Percentiles rank a stretch among this genome's conserved stretches.
These are phyloP conservation scores for Melanotaenia pygmaea DNA, from an alignment of 2,797 vertebrate species.

Conservation along the genomic window DNA sequence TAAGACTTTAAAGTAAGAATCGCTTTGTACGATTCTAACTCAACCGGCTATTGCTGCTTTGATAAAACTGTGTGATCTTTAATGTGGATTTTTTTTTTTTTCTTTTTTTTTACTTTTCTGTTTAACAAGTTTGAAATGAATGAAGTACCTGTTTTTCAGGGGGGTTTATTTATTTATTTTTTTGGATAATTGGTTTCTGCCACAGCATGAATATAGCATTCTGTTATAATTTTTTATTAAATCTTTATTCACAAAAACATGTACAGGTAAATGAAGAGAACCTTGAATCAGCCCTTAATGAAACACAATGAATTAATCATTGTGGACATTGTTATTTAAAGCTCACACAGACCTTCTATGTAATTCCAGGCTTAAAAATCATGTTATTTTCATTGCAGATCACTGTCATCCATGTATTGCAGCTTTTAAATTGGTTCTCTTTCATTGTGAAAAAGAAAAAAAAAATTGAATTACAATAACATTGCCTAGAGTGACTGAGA, in stretches of 20 bases:
- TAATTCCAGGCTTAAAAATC: slow-evolving; percentile 21
- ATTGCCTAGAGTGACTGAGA: slow-evolving; percentile 61
- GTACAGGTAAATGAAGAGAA: not conserved
- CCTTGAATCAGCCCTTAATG: not conserved
- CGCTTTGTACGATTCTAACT: slow-evolving; percentile 23
- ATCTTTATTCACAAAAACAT: slow-evolving; percentile 2
- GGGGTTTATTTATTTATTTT: not conserved
- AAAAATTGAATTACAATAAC: slow-evolving; percentile 42
- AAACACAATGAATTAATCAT: slow-evolving; percentile 7
- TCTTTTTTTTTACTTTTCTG: slow-evolving; percentile 3
- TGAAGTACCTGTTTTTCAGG: not conserved
- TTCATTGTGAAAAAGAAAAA: slow-evolving; percentile 36
- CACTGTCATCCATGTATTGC: slow-evolving; percentile 34
- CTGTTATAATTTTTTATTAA: not conserved
- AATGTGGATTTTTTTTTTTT: slow-evolving; percentile 13
- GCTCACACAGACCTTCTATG: not conserved
- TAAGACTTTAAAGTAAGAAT: slow-evolving; percentile 20
- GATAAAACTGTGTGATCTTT: slow-evolving; percentile 17
- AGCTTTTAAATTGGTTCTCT: slow-evolving; percentile 48
- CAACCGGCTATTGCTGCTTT: slow-evolving; percentile 20
- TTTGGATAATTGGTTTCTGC: slow-evolving; percentile 9
- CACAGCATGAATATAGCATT: not conserved
- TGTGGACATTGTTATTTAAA: slow-evolving; percentile 19
- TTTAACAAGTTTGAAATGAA: slow-evolving; percentile 5
- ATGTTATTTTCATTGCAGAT: slow-evolving; percentile 42